Evolutionary conservation across 2,797 vertebrate genomes (phyloP).

Genomic region (Esox lucius): DNA sequence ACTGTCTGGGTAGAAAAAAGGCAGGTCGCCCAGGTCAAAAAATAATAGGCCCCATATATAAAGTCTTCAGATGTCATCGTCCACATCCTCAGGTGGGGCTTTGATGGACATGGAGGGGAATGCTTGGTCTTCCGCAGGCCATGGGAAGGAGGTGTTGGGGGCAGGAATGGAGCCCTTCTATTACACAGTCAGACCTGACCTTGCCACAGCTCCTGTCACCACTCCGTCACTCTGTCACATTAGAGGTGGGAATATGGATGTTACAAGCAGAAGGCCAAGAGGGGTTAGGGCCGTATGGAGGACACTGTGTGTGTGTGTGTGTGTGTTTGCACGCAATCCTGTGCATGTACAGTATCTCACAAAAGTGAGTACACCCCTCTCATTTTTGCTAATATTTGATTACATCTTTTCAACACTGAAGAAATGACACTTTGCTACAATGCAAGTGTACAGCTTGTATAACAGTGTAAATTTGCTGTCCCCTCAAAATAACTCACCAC

Average conservation of each 20-base stretch:
- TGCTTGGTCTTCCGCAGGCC: background rate
- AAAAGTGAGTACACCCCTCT: too few species aligned
- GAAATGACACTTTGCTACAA: too few species aligned
- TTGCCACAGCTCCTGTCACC: conserved; percentile 19
- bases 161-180: background rate
- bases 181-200: background rate
- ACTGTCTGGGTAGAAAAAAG: background rate
- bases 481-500: too few species aligned
- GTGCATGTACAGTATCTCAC: too few species aligned
- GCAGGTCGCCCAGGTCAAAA: background rate
- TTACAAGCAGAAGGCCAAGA: background rate
- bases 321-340: background rate
- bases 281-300: conserved; percentile 7
- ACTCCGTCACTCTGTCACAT: conserved; percentile 27
- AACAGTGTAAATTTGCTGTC: too few species aligned
- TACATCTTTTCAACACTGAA: too few species aligned
- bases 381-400: too few species aligned
- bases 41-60: background rate
- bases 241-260: background rate
- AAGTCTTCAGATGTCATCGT: background rate
- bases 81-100: background rate
- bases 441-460: too few species aligned
- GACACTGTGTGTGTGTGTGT: conserved; percentile 2
- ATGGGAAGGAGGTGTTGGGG: background rate
- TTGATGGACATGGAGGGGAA: background rate